phyloP scores from a whole-genome alignment of 2,888 invertebrate genomes.

The Gortyna flavago region DNA sequence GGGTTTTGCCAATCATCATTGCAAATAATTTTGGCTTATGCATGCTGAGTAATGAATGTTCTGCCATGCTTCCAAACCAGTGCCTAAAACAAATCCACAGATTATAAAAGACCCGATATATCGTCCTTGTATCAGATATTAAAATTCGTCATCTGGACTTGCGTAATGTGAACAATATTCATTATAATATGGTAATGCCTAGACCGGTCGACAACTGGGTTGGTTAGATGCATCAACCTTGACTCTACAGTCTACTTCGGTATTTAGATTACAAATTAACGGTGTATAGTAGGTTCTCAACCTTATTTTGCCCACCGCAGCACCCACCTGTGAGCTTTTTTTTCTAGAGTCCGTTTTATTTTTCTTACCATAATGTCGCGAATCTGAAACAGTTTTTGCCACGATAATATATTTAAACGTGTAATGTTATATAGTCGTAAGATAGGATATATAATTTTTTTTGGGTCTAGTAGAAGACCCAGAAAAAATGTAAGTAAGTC shows the following conservation, averaged over 20 bases:
- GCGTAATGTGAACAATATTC: constrained; percentile 67
- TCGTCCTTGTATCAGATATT: constrained; percentile 73
- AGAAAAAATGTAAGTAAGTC: too few species aligned
- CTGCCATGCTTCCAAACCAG: background rate
- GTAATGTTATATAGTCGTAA: too few species aligned
- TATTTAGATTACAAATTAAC: constrained; percentile 43
- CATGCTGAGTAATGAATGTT: constrained; percentile 12
- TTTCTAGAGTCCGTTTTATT: background rate
- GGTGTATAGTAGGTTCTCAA: constrained; percentile 3
- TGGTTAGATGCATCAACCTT: constrained; percentile 54
- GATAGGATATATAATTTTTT: too few species aligned
- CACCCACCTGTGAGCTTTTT: background rate
- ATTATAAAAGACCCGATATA: constrained; percentile 33
- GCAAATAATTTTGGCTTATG: constrained; percentile 28
- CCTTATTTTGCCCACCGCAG: too few species aligned
- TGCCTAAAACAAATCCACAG: constrained; percentile 12
- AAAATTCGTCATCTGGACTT: constrained; percentile 66
- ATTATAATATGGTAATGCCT: constrained; percentile 65
- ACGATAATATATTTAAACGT: background rate
- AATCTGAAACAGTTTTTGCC: background rate
- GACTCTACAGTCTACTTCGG: constrained; percentile 23
- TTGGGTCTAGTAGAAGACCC: too few species aligned
- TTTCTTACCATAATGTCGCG: background rate
- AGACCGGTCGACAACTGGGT: constrained; percentile 65
- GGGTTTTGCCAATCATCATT: constrained; percentile 25